These are phyloP conservation scores for Daphoenositta chrysoptera DNA, from an alignment of 2,113 vertebrate genomes.

Conservation along the genomic window DNA sequence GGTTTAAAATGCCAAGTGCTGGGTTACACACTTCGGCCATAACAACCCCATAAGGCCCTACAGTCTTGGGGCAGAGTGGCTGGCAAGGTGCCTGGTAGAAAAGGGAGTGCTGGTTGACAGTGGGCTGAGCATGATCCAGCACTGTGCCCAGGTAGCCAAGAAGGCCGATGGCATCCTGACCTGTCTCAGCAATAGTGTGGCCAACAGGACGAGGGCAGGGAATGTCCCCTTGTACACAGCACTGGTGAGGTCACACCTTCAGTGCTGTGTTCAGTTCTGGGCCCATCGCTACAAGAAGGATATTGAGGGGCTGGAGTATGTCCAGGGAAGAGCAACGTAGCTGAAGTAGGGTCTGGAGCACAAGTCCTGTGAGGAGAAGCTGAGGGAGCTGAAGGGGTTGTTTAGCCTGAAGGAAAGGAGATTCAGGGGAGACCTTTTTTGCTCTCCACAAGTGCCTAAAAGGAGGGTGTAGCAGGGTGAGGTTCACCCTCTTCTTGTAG, in stretches of 20 bases:
- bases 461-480: too few relatives aligned
- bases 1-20: background rate
- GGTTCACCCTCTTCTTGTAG: background rate
- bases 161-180: background rate
- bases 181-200: background rate
- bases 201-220: background rate
- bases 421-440: background rate
- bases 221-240: background rate
- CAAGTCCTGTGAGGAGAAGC: background rate
- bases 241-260: background rate
- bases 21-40: too few relatives aligned
- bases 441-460: background rate
- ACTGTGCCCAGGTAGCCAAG: background rate
- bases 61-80: background rate
- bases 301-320: rapidly evolving
- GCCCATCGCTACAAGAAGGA: background rate
- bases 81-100: background rate
- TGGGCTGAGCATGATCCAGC: background rate
- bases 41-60: background rate
- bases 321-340: background rate
- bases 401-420: background rate
- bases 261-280: background rate
- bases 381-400: background rate
- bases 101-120: background rate
- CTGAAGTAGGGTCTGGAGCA: background rate